These are phyloP conservation scores for Drosophila pruinosa DNA, from an alignment of 1,140 invertebrate genomes.

Conservation along the genomic window DNA sequence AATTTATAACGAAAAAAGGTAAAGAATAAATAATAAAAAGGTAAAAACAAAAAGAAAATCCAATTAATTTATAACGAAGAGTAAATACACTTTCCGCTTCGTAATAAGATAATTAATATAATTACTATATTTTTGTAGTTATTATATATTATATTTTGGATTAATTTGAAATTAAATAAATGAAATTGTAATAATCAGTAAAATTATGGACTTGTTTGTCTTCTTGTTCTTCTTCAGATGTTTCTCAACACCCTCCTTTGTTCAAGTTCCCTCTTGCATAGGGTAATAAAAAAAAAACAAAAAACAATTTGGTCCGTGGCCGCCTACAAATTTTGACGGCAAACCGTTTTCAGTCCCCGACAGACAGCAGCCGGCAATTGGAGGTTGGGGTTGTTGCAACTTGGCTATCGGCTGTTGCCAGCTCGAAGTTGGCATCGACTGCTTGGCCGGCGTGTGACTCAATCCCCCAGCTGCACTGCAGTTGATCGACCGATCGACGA, in stretches of 20 bases:
- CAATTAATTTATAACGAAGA: background rate
- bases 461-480: constrained; percentile 57
- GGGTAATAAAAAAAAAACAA: constrained; percentile 34
- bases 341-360: constrained; percentile 30
- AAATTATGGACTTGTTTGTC: too few species aligned
- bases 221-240: too few species aligned
- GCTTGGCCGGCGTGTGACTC: constrained; percentile 69
- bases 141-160: too few species aligned
- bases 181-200: too few species aligned
- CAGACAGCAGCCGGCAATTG: constrained; percentile 39
- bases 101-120: background rate
- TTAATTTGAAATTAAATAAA: too few species aligned
- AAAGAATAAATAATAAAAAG: constrained; percentile 50
- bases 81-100: background rate
- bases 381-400: constrained; percentile 50
- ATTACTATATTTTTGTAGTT: too few species aligned
- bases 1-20: constrained; percentile 73
- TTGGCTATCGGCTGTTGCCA: constrained; percentile 39
- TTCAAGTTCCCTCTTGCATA: background rate
- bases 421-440: too few species aligned
- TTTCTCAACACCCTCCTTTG: too few species aligned
- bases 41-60: background rate
- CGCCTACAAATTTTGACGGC: constrained; percentile 68
- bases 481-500: constrained; percentile 68
- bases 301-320: constrained; percentile 71